A percentile compares a stretch with the other conserved stretches of the same genome.
Conservation (phyloP, 2,888 invertebrate species). For the Melikaiella ostensackeni region DNA sequence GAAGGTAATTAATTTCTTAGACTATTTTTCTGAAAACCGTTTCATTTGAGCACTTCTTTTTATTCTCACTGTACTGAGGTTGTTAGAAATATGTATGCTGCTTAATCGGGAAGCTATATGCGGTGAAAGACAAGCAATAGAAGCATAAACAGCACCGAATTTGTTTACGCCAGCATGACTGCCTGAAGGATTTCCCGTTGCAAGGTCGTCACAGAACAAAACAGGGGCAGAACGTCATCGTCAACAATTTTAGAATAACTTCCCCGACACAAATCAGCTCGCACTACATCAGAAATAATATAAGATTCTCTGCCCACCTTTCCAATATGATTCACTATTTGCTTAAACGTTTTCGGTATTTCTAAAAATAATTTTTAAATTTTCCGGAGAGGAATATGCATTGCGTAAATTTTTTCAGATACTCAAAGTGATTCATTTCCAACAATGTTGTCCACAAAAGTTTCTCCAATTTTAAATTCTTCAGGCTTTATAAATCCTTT, state of each 20-base stretch:
- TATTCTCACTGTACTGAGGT: constrained; percentile 23
- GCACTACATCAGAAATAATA: constrained; percentile 37
- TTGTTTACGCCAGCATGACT: constrained; percentile 32
- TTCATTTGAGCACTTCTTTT: constrained; percentile 28
- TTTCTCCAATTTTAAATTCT: too few relatives aligned
- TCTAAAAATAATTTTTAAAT: too few relatives aligned
- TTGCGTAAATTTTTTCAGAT: too few relatives aligned
- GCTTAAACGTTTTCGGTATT: too few relatives aligned
- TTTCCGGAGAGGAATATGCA: too few relatives aligned
- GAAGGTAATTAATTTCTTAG: constrained; percentile 42
- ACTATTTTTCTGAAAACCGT: constrained; percentile 35
- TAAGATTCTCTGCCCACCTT: too few relatives aligned
- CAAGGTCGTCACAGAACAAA: neutral
- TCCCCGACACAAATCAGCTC: constrained; percentile 20
- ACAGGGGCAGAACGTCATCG: neutral
- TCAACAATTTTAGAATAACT: constrained; percentile 19
- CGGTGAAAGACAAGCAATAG: constrained; percentile 26
- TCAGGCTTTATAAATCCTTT: too few relatives aligned
- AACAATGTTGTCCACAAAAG: too few relatives aligned
- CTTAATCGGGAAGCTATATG: constrained; percentile 9
- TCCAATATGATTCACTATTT: too few relatives aligned
- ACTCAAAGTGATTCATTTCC: too few relatives aligned
- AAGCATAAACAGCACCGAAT: constrained; percentile 36
- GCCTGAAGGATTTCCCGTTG: constrained; percentile 36
- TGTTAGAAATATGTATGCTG: constrained; percentile 21